A percentile compares a stretch with the other conserved stretches of the same genome.
phyloP scores from a whole-genome alignment of 1,140 invertebrate species.

The Apocrypta bakeri region DNA sequence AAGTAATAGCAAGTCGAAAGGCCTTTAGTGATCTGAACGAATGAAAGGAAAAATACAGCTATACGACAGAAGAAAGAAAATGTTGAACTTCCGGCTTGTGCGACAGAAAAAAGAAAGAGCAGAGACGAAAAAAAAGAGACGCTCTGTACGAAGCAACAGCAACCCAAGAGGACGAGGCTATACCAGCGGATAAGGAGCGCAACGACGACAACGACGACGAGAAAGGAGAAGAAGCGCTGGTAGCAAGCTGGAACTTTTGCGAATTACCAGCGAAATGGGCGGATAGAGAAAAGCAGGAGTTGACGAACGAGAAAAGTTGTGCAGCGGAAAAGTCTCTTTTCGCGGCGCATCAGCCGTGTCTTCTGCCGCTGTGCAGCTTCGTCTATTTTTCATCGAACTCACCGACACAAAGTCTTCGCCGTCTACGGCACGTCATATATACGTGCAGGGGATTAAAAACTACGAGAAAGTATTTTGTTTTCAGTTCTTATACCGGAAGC shows the following conservation, averaged over 20 bases:
- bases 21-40: neutral
- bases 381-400: constrained; percentile 24
- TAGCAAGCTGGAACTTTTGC: constrained; percentile 21
- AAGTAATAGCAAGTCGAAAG: neutral
- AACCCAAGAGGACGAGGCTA: neutral
- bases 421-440: neutral
- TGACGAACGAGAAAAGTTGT: constrained; percentile 42
- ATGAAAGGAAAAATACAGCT: neutral
- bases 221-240: neutral
- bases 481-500: neutral
- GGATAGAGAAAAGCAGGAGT: neutral
- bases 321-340: constrained; percentile 12
- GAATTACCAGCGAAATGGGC: neutral
- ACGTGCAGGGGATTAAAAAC: constrained; percentile 28
- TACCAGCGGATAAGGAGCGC: constrained; percentile 23
- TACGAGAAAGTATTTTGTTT: constrained; percentile 15
- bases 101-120: no score
- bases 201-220: neutral
- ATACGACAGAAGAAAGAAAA: constrained; percentile 10
- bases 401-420: neutral
- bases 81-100: constrained; percentile 10
- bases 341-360: neutral
- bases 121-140: no score
- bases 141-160: neutral
- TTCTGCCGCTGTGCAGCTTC: neutral